Evolutionary conservation across 2,113 vertebrate species (phyloP), one percentile per base, ranked within the genome.

Genomic region (Cinclus mexicanus): DNA sequence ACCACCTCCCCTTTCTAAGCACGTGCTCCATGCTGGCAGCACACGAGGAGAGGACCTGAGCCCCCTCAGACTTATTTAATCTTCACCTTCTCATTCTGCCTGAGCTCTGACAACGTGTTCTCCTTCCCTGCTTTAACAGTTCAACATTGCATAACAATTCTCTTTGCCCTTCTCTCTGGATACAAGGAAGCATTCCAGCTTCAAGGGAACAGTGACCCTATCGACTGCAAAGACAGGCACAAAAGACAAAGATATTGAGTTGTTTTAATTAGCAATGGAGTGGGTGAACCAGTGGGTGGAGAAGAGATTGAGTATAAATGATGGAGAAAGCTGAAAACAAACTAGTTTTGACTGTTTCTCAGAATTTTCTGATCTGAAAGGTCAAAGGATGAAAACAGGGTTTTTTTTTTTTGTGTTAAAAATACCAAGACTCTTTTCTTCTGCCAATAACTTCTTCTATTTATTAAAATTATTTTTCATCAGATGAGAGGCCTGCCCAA

Each of bases 401-500:
- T 7, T 61, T 94, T 82, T 89, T 82, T 89, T 89, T 7, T 2
- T 39, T 0, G 1, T 39, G 63, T 91, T 96, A 65, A 79, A 94
- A 87, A 9, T 55, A 86, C 9, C 35, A 21, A 61, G n/a, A 53
- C 74, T 55, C 8, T 41, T 94, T 81, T 67, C 44, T 37, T 68
- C 55, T 83, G 55, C 44, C 79, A 64, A 53, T 46, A 87, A 23
- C n/a, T 76, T 79, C 23, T 93, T 89, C 29, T 65, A 35, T 87
- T 87, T 95, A 95, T 97, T 96, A 93, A 84, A 90, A 95, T 94
- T 91, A 72, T 95, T 94, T 94, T 94, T 95, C 84, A 80, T 80
- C 67, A 85, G 41, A 46, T 2, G 10, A 87, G 47, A 2, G 2
- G 14, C 42, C 37, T 83, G 31, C 44, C 49, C 57, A 49, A 78